Base-by-base conservation (phyloP, 1,140 invertebrate species). In the Papilio polyxenes region DNA sequence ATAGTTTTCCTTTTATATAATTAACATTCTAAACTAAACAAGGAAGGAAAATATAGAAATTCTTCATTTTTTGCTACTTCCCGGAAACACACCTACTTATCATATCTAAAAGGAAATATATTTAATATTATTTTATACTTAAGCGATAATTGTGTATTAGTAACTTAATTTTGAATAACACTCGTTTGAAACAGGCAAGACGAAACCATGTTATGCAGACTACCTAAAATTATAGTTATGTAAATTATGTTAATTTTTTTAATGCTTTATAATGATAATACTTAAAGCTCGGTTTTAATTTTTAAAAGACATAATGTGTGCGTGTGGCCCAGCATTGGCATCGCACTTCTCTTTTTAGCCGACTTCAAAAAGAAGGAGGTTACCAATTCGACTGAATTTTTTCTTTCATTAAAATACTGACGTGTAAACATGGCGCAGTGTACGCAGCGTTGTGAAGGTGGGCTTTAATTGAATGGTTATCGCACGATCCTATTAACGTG, bases 321-420 rank as follows among this genome's bases (percentile, higher is more conserved):
- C 13, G 23, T 72, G 3, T 31, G 17, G 6, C 65, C 11, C 37
- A 72, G 65, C 31, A 72, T 37, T 72, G 65, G 65, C 13, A 31
- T 44, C 62, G 20, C 65, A 40, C 13, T 31, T 72, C 65, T 72
- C 65, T 72, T 37, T 72, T n/a, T n/a, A n/a, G n/a, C n/a, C n/a
- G n/a, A n/a, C n/a, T n/a, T n/a, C n/a, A n/a, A n/a, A n/a, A n/a
- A n/a, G n/a, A n/a, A n/a, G n/a, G n/a, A n/a, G n/a, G n/a, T n/a
- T n/a, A n/a, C n/a, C n/a, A n/a, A n/a, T n/a, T n/a, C n/a, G n/a
- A n/a, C n/a, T n/a, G n/a, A n/a, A n/a, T n/a, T n/a, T n/a, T n/a
- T n/a, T n/a, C n/a, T n/a, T 72, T 72, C 37, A 72, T 72, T 72
- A 72, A 72, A 72, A 72, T 31, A 72, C 65, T 72, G 65, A 72